These are phyloP conservation scores for Tragopan temminckii DNA, from an alignment of 2,797 vertebrate genomes.

Conservation along the genomic window DNA sequence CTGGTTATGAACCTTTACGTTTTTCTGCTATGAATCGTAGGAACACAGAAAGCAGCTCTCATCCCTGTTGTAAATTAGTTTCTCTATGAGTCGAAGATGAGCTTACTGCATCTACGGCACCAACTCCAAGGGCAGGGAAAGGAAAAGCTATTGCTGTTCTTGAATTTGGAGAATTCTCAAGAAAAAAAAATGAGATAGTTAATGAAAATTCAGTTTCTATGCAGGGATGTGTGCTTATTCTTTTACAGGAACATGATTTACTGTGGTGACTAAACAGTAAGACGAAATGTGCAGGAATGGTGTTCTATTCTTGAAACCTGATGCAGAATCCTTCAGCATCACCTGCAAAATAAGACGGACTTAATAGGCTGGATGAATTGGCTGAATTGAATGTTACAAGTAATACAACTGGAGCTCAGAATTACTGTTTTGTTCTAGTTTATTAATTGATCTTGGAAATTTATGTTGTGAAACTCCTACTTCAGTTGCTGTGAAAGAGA, in stretches of 20 bases:
- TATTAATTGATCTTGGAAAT: background rate
- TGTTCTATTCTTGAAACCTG: background rate
- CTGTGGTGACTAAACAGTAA: background rate
- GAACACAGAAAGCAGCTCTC: background rate
- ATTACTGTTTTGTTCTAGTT: background rate
- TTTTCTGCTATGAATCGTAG: background rate
- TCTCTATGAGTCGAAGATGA: background rate
- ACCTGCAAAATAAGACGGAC: accelerated
- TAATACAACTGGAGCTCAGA: background rate
- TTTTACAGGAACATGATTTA: background rate
- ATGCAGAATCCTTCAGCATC: background rate
- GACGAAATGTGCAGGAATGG: background rate
- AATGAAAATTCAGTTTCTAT: background rate
- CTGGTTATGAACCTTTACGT: background rate
- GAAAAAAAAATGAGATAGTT: background rate
- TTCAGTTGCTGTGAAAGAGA: background rate
- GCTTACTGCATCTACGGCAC: background rate
- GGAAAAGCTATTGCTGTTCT: background rate
- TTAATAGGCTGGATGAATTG: background rate
- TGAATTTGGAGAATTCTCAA: background rate
- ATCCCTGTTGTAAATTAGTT: background rate
- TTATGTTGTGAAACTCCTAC: background rate
- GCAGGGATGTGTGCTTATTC: background rate
- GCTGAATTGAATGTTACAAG: background rate
- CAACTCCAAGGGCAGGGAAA: background rate